Conservation (phyloP, 1,140 invertebrate species). For the Leucophenga varia region DNA sequence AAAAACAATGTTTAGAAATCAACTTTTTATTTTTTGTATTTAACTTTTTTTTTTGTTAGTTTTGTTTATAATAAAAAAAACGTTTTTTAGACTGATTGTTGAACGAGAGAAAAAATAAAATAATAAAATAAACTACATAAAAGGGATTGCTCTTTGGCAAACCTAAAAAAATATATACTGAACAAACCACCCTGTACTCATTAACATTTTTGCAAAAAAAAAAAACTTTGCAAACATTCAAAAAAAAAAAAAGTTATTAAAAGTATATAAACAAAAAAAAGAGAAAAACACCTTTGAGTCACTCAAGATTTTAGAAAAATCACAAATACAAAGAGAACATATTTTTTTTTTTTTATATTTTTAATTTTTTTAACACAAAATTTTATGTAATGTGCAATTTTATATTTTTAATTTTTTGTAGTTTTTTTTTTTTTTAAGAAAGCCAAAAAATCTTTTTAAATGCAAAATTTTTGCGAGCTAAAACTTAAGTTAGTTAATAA, state of each 20-base stretch:
- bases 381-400: too few relatives aligned
- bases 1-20: conserved; percentile 1
- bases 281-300: neutral
- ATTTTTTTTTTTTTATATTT: conserved; percentile 17
- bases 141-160: too few relatives aligned
- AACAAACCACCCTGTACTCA: too few relatives aligned
- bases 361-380: too few relatives aligned
- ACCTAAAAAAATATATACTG: too few relatives aligned
- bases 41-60: too few relatives aligned
- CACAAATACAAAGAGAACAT: conserved; percentile 29
- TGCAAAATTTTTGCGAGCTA: conserved; percentile 28
- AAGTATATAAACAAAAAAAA: conserved; percentile 14
- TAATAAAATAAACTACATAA: neutral
- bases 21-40: too few relatives aligned
- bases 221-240: conserved; percentile 11
- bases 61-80: too few relatives aligned
- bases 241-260: conserved; percentile 1
- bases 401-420: too few relatives aligned
- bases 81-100: conserved; percentile 1
- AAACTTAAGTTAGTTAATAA: conserved; percentile 28
- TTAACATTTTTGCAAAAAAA: neutral
- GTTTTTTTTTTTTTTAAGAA: conserved; percentile 24
- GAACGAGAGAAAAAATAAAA: conserved; percentile 5
- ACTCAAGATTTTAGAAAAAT: conserved; percentile 10
- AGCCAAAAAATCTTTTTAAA: conserved; percentile 22